Conservation (phyloP, 2,797 vertebrate species). For the Momotus momota region DNA sequence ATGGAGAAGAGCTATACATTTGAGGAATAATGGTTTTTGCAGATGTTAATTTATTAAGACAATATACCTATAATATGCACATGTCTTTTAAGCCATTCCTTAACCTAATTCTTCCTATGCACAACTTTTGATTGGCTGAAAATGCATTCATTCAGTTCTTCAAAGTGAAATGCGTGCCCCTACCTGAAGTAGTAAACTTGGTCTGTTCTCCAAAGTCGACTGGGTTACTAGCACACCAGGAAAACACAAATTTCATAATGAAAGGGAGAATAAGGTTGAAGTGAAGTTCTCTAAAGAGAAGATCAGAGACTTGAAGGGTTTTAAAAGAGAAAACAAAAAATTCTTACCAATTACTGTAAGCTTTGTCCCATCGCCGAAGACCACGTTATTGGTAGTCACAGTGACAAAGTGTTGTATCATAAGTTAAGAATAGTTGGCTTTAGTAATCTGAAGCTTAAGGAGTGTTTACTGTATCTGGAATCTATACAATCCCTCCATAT, state of each 20-base stretch:
- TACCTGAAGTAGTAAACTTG: conserved; percentile 75
- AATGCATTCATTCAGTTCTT: background rate
- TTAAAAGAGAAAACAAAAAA: background rate
- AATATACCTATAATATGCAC: background rate
- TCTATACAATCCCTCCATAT: background rate
- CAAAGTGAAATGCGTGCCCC: background rate
- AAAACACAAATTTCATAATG: background rate
- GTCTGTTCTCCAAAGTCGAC: conserved; percentile 76
- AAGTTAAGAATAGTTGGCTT: background rate
- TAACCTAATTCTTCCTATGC: background rate
- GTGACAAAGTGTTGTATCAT: background rate
- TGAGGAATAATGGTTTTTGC: background rate
- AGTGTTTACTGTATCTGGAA: background rate
- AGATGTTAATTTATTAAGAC: background rate
- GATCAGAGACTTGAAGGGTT: background rate
- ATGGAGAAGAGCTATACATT: background rate
- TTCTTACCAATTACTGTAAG: conserved; percentile 75
- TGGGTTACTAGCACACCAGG: conserved; percentile 71
- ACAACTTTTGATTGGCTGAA: background rate
- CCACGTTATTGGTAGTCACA: background rate
- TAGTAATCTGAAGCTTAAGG: background rate
- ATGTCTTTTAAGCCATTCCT: background rate
- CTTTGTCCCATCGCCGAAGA: conserved; percentile 70
- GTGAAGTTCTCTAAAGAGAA: background rate
- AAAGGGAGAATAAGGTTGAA: conserved; percentile 15